These are phyloP conservation scores for Cinclus cinclus DNA, from an alignment of 2,113 vertebrate genomes.

Conservation along the genomic window DNA sequence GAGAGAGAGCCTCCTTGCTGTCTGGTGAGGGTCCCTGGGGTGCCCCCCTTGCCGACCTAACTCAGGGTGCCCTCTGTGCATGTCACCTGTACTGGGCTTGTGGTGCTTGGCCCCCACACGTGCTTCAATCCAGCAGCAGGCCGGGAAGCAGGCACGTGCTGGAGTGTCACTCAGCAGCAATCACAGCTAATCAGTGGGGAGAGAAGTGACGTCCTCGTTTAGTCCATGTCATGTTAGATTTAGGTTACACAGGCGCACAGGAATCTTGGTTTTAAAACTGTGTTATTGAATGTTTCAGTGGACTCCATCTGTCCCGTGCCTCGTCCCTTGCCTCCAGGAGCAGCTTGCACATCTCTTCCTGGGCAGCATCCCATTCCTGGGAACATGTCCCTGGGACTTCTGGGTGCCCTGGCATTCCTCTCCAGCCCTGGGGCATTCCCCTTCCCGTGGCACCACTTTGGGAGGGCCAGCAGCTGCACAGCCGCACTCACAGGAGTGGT, in stretches of 20 bases:
- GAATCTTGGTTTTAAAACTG: constrained; percentile 9
- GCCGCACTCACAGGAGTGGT: neutral
- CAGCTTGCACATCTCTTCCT: neutral
- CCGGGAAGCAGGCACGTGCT: neutral
- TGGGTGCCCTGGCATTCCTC: neutral
- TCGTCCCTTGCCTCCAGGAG: rapidly evolving
- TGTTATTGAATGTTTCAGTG: neutral
- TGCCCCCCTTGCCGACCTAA: neutral
- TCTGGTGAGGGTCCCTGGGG: neutral
- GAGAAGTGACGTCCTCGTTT: constrained; percentile 43
- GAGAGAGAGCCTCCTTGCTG: neutral
- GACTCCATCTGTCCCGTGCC: rapidly evolving
- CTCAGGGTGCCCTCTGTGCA: neutral
- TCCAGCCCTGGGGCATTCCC: neutral
- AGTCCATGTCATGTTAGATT: constrained; percentile 58
- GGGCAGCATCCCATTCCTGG: neutral
- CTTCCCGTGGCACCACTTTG: rapidly evolving
- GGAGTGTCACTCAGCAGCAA: constrained; percentile 25
- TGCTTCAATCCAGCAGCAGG: neutral
- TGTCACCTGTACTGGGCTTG: rapidly evolving
- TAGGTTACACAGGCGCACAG: neutral
- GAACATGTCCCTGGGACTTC: neutral
- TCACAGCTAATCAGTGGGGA: constrained; percentile 19
- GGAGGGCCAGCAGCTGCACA: neutral
- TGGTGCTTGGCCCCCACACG: rapidly evolving